Evolutionary conservation across 2,797 vertebrate genomes (phyloP).

Genomic region (Silurus lanzhouensis): DNA sequence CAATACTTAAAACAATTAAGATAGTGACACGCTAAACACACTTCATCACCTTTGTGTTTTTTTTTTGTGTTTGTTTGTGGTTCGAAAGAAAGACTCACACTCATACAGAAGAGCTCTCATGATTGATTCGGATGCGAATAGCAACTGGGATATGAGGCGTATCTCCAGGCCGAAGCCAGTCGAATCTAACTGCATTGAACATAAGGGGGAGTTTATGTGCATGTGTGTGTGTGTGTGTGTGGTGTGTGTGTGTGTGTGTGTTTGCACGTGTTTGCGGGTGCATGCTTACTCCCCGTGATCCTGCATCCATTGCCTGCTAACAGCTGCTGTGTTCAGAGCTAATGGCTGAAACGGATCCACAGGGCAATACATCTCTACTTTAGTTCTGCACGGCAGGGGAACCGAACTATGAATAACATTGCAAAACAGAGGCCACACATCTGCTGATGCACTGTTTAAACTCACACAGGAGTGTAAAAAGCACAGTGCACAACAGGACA

Average conservation of each 20-base stretch:
- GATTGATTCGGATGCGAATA: slow-evolving; percentile 65
- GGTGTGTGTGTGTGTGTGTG: slow-evolving; percentile 49
- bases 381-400: slow-evolving; percentile 34
- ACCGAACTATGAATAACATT: slow-evolving; percentile 31
- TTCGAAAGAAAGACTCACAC: neutral
- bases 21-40: slow-evolving; percentile 85
- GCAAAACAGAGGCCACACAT: slow-evolving; percentile 34
- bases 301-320: slow-evolving; percentile 65
- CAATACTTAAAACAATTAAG: slow-evolving; percentile 89
- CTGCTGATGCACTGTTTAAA: slow-evolving; percentile 30
- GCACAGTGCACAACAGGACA: slow-evolving; percentile 26
- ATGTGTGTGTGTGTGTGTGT: neutral
- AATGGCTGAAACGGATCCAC: slow-evolving; percentile 43
- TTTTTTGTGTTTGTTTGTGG: neutral
- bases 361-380: slow-evolving; percentile 32
- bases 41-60: slow-evolving; percentile 78
- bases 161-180: slow-evolving; percentile 83
- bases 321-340: slow-evolving; percentile 45
- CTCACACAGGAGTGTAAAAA: slow-evolving; percentile 21
- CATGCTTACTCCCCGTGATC: slow-evolving; percentile 76
- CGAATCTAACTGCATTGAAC: slow-evolving; percentile 73
- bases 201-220: neutral
- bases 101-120: neutral
- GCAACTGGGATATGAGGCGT: slow-evolving; percentile 64
- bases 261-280: slow-evolving; percentile 62